These are phyloP conservation scores for Orbicella faveolata DNA, from an alignment of 64 coral and sea anemone species.

Conservation along the genomic window DNA sequence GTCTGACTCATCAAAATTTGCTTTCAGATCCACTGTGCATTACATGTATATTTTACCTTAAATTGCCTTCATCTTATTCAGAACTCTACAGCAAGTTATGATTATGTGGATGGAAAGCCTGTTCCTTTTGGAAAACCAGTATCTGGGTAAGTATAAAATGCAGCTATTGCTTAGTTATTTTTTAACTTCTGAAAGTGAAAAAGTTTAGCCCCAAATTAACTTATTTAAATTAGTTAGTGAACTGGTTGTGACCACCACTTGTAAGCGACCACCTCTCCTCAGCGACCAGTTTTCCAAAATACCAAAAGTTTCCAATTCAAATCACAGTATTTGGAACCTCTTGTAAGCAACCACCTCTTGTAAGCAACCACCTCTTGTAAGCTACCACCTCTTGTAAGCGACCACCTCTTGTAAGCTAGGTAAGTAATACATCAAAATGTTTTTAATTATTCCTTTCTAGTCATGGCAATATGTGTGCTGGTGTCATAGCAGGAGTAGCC, in stretches of 20 bases:
- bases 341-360: too few relatives aligned
- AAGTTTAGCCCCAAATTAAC: not conserved
- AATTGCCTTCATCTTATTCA: not conserved
- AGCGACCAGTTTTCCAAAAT: too few relatives aligned
- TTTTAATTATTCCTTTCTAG: not conserved
- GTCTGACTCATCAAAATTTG: too few relatives aligned
- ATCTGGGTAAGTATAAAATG: constrained; percentile 12
- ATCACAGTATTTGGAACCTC: too few relatives aligned
- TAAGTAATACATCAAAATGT: too few relatives aligned
- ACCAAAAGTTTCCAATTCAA: too few relatives aligned
- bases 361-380: too few relatives aligned
- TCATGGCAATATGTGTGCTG: constrained; percentile 38
- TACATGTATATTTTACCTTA: too few relatives aligned
- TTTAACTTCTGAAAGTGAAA: not conserved
- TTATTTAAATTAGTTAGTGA: not conserved
- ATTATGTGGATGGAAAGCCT: constrained; percentile 33
- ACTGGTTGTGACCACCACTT: not conserved
- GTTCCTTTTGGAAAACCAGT: constrained; percentile 38
- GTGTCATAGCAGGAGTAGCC: constrained; percentile 33
- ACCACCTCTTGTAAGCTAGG: too few relatives aligned
- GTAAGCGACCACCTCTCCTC: too few relatives aligned
- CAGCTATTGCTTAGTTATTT: not conserved
- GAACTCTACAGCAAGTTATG: constrained; percentile 48
- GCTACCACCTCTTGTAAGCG: too few relatives aligned
- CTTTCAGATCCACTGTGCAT: too few relatives aligned